phyloP scores from a whole-genome alignment of 2,113 vertebrate species.

The Xiphorhynchus elegans region DNA sequence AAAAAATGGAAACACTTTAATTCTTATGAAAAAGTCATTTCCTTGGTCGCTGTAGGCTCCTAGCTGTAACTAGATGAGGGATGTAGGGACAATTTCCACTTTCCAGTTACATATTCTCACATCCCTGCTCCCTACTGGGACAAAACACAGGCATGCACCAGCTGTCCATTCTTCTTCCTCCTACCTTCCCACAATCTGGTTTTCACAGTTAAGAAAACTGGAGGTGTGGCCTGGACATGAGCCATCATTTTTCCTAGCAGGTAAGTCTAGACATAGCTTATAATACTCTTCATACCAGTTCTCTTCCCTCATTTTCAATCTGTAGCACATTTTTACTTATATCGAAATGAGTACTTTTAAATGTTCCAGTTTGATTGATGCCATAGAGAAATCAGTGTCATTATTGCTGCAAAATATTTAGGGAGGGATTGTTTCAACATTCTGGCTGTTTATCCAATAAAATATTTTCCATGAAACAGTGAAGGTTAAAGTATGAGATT shows the following conservation, averaged over 20 bases:
- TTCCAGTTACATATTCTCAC: conserved; percentile 39
- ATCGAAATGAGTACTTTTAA: neutral
- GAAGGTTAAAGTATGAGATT: conserved; percentile 13
- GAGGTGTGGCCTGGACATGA: conserved; percentile 32
- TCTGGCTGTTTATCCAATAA: conserved; percentile 35
- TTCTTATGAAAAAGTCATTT: neutral
- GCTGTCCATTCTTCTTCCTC: conserved; percentile 51
- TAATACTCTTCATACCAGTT: conserved; percentile 23
- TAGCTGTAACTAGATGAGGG: neutral
- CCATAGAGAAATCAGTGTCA: conserved; percentile 14
- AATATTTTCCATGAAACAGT: conserved; percentile 30
- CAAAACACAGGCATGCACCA: conserved; percentile 21
- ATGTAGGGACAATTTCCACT: neutral
- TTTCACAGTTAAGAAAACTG: conserved; percentile 43
- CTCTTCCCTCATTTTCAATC: conserved; percentile 21
- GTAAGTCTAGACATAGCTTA: conserved; percentile 60
- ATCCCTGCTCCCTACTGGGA: conserved; percentile 15
- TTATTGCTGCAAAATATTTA: conserved; percentile 31
- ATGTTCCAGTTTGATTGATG: conserved; percentile 22
- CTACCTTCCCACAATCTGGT: conserved; percentile 46
- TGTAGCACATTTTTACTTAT: conserved; percentile 4
- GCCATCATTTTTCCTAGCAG: conserved; percentile 56
- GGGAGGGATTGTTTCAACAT: conserved; percentile 34
- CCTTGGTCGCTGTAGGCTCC: neutral
- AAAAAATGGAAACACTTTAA: neutral